These are phyloP conservation scores for Psittacus erithacus DNA, from an alignment of 2,113 vertebrate species.

Conservation along the genomic window DNA sequence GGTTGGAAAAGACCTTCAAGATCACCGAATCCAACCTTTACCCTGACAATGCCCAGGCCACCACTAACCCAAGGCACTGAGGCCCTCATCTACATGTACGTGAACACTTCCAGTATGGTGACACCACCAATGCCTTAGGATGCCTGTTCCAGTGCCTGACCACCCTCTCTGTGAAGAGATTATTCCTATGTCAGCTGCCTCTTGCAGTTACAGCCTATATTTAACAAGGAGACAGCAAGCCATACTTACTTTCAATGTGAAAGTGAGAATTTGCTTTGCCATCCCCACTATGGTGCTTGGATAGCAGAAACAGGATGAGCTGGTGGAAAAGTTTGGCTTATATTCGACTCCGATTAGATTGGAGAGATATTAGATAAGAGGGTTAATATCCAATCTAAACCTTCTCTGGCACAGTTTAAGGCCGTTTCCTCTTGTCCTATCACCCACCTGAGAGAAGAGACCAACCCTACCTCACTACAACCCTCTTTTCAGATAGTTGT, in stretches of 20 bases:
- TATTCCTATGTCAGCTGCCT: not conserved
- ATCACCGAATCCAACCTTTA: not conserved
- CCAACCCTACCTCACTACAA: not conserved
- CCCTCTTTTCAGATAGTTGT: not conserved
- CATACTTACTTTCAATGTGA: not conserved
- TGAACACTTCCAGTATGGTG: not conserved
- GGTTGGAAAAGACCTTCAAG: not conserved
- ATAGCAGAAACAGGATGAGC: not conserved
- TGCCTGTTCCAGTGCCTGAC: not conserved
- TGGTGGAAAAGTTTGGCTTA: not conserved
- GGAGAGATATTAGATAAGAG: not conserved
- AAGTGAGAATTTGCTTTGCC: not conserved
- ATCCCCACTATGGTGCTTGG: not conserved
- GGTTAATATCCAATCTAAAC: not conserved
- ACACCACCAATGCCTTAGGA: not conserved
- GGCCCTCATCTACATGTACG: not conserved
- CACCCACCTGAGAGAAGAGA: not conserved
- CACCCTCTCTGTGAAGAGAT: not conserved
- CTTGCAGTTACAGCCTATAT: not conserved
- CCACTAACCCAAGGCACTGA: not conserved
- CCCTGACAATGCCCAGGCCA: not conserved
- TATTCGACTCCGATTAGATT: not conserved
- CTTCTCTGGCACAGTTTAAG: not conserved
- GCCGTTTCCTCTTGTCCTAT: not conserved
- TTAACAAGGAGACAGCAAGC: not conserved